Evolutionary conservation across 1,140 invertebrate genomes (phyloP).

Genomic region (Papilio helenus): DNA sequence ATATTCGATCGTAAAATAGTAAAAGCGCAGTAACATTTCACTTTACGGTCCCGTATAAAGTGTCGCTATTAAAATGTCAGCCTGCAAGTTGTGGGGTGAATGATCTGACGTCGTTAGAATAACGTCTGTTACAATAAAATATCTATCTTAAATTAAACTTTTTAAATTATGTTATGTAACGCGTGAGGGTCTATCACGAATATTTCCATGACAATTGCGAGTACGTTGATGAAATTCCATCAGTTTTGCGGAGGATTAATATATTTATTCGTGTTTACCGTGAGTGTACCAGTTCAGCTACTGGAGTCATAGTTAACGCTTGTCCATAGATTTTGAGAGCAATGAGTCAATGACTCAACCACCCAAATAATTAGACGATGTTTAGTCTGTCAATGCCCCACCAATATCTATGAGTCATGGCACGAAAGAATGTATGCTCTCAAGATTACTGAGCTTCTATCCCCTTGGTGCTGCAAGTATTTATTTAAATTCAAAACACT

Average conservation of each 20-base stretch:
- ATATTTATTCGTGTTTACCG: neutral
- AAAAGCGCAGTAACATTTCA: slow-evolving; percentile 39
- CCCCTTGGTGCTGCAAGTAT: neutral
- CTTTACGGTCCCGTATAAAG: slow-evolving; percentile 29
- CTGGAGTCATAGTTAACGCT: slow-evolving; percentile 26
- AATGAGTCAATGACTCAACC: slow-evolving; percentile 16
- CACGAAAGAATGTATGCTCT: slow-evolving; percentile 10
- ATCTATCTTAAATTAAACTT: neutral
- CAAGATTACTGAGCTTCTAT: neutral
- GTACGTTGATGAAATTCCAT: neutral
- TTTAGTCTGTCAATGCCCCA: slow-evolving; percentile 20
- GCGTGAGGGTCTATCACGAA: too few relatives aligned
- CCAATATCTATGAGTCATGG: slow-evolving; percentile 17
- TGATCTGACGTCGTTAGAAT: neutral
- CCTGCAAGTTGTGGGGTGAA: slow-evolving; percentile 29
- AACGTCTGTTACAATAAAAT: neutral
- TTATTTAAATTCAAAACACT: neutral
- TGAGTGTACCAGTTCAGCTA: neutral
- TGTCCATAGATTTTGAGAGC: slow-evolving; percentile 8
- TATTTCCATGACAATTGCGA: too few relatives aligned
- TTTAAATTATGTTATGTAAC: neutral
- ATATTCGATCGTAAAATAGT: slow-evolving; percentile 39
- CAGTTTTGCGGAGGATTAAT: neutral
- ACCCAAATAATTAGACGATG: slow-evolving; percentile 33
- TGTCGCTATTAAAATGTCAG: slow-evolving; percentile 31